A percentile compares a stretch with the other conserved stretches of the same genome.
phyloP scores from a whole-genome alignment of 2,888 invertebrate genomes.

The Ramazzottius varieornatus region DNA sequence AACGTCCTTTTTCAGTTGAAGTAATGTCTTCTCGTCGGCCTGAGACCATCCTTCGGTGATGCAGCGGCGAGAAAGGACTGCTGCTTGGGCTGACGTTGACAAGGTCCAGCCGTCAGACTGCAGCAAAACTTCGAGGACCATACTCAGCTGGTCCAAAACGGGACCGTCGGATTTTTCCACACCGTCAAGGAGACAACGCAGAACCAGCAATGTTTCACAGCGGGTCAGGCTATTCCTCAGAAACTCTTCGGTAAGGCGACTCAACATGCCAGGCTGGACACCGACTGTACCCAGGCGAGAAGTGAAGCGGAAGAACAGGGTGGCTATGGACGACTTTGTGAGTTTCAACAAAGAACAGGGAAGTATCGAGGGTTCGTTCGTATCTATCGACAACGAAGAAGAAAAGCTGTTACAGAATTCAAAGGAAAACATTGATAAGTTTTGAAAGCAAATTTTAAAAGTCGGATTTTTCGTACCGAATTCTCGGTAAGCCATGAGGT shows the following conservation, averaged over 20 bases:
- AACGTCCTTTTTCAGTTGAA: neutral
- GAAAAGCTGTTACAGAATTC: neutral
- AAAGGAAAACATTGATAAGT: neutral
- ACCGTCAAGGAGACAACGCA: too few relatives aligned
- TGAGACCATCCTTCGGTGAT: neutral
- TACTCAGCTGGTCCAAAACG: neutral
- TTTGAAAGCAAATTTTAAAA: neutral
- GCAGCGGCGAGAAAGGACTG: neutral
- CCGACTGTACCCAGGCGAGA: neutral
- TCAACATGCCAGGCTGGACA: neutral
- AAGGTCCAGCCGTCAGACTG: neutral
- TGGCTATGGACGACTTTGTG: neutral
- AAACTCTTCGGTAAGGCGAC: too few relatives aligned
- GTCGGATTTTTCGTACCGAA: neutral
- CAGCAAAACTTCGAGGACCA: neutral
- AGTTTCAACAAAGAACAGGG: too few relatives aligned
- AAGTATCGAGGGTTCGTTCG: too few relatives aligned
- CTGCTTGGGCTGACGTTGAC: neutral
- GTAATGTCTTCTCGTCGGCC: neutral
- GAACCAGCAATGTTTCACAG: too few relatives aligned
- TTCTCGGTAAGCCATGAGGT: neutral
- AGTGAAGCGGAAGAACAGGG: neutral
- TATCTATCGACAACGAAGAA: too few relatives aligned
- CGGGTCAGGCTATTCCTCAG: too few relatives aligned
- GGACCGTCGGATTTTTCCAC: neutral